Base-by-base conservation (phyloP, 2,797 vertebrate genomes). In the Sebastes trivittatus region DNA sequence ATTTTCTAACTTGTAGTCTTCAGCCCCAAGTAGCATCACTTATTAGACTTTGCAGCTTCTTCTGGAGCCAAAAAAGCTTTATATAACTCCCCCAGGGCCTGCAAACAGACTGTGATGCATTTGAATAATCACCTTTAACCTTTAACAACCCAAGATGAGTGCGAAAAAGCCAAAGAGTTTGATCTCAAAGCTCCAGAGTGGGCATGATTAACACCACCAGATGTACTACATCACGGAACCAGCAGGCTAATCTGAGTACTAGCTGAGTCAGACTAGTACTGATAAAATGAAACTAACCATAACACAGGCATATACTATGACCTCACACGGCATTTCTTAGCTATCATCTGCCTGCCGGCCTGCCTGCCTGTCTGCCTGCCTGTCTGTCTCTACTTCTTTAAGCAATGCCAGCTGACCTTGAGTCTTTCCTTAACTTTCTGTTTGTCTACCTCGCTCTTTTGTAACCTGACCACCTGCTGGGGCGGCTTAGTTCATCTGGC, bases 401-500 rank as follows among this genome's bases (percentile, higher is more conserved):
- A 55, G 20, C 4, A 16, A 1, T 1, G 2, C 13, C 42, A 72
- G 25, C 25, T 82, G 72, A 66, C 46, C 36, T 6, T 0, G 0
- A 49, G 23, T 16, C 11, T 72, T 80, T 89, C 77, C 82, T 88
- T 91, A 87, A 84, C 82, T 92, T 84, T 93, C 89, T n/a, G 4
- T 91, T 88, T 46, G 4, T 8, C 30, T 2, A 3, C 3, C 25
- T 18, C 0, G 0, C 16, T 64, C 29, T 71, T 23, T 10, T 27
- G 42, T 42, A 76, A 63, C 11, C 10, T 14, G 0, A 25, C 10
- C 30, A 25, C 18, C 3, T 4, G 11, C 36, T 7, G 22, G 32
- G 14, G 14, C 1, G 7, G 16, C 3, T 13, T 5, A 1, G 9
- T 13, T n/a, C 16, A n/a, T 6, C 18, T 5, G 3, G 11, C 25